Percentiles rank a stretch among this genome's conserved stretches.
These are phyloP conservation scores for Catocala nupta DNA, from an alignment of 2,888 invertebrate species.

Conservation along the genomic window DNA sequence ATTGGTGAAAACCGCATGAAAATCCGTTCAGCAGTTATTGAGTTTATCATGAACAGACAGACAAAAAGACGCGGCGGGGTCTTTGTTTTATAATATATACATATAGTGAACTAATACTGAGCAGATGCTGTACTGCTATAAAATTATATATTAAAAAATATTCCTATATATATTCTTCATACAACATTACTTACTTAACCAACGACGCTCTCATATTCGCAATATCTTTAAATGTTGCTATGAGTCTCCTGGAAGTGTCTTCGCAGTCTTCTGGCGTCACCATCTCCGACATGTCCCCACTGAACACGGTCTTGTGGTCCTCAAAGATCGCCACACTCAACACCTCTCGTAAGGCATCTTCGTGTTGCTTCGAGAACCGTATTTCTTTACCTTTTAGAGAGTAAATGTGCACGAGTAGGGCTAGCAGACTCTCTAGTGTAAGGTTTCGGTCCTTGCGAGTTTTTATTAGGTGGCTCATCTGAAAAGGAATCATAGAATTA, in stretches of 20 bases:
- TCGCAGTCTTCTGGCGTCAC: slow-evolving; percentile 71
- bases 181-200: slow-evolving; percentile 65
- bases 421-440: slow-evolving; percentile 86
- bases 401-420: slow-evolving; percentile 88
- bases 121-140: too few species aligned
- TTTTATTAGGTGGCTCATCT: slow-evolving; percentile 88
- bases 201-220: slow-evolving; percentile 74
- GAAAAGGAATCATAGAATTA: slow-evolving; percentile 38
- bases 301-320: slow-evolving; percentile 76
- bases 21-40: too few species aligned
- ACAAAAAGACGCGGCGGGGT: too few species aligned
- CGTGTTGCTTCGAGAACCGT: slow-evolving; percentile 83
- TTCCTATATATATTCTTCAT: background rate
- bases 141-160: background rate
- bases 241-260: slow-evolving; percentile 62
- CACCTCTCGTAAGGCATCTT: slow-evolving; percentile 70
- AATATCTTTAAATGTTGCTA: slow-evolving; percentile 71
- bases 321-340: slow-evolving; percentile 87
- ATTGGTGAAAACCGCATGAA: too few species aligned
- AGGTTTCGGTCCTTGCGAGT: slow-evolving; percentile 84
- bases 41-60: too few species aligned
- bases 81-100: too few species aligned
- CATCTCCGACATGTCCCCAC: slow-evolving; percentile 50
- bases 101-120: too few species aligned
- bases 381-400: slow-evolving; percentile 88